Evolutionary conservation across 2,113 vertebrate species (phyloP), one percentile per base, ranked within the genome.

Genomic region (Monopterus albus): DNA sequence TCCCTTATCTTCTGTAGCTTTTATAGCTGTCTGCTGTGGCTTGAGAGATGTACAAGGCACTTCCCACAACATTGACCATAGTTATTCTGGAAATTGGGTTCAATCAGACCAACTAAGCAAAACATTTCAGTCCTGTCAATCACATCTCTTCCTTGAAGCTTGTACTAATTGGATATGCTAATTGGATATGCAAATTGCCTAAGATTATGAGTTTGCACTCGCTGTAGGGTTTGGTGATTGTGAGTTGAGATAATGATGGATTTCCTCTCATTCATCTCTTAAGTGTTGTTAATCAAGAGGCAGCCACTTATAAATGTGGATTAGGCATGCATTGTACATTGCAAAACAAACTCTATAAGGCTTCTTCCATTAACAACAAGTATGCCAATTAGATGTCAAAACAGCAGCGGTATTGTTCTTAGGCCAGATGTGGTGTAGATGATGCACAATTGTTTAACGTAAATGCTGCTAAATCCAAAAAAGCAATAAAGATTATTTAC

Each of bases 81-180:
- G 29, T 51, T 56, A 33, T 46, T 72, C 20, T 56, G 11, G 20
- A 75, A 85, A 76, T 56, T 26, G 47, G 43, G 43, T 70, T 75
- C 75, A 78, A 61, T 86, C 55, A 59, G 26, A 77, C 57, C 65
- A 81, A 69, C 55, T 23, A 65, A 43, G 47, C 60, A 46, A 72
- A 78, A 74, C 47, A 73, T 82, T 57, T 46, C 43, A 2, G 5
- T 73, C 38, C 78, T 79, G 89, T 84, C 88, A 82, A 79, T 89
- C 87, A 88, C 55, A 26, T 13, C 45, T 39, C 79, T 80, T 83
- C 63, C 80, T 79, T 82, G 70, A 78, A 88, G 80, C 72, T 56
- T 28, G 60, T 46, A 23, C 78, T 90, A 86, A 91, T 91, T 91
- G 79, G 76, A 61, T 81, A 90, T 89, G 91, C 83, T 90, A 86